Evolutionary conservation across 1,140 invertebrate species (phyloP), one percentile per base, ranked within the genome.

Genomic region (Sycophila sp.): DNA sequence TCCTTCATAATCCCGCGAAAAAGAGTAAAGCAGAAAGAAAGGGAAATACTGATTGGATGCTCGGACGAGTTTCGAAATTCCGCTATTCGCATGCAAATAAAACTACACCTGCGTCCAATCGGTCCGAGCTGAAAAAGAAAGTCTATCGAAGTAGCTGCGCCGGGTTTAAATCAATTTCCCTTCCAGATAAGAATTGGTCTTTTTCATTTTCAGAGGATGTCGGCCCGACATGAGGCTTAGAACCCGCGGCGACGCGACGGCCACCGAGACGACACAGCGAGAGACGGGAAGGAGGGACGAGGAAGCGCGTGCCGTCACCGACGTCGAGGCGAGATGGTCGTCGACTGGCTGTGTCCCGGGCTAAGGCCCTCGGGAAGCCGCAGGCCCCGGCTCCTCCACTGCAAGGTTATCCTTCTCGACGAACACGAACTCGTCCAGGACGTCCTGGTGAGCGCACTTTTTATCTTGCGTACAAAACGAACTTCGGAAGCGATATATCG

Each of bases 381-480:
- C 71, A 86, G 89, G 80, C 87, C 89, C 74, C 88, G 89, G 78
- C 87, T 89, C 66, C 83, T 90, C 58, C 89, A 89, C 68, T 90
- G 89, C 83, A 89, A 89, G 69, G 87, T 90, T 72, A 88, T 90
- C 73, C 85, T 90, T 53, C 87, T 90, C 62, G 89, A 90, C 75
- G 89, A 90, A 74, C 83, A 89, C 74, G 89, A 90, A 77, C 84
- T 90, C n/a, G 78, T 90, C 17, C 89, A 90, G 74, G 89, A 90
- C 73, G 87, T 90, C 67, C 85, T 89, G 85, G 89, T 89, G 80
- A 89, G 87, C 86, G 69, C 26, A 65, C 51, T 58, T 65, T 28
- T 4, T n/a, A n/a, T n/a, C n/a, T n/a, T n/a, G n/a, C n/a, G n/a
- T n/a, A n/a, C n/a, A n/a, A n/a, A n/a, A n/a, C n/a, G n/a, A n/a